Base-by-base conservation (phyloP, 2,113 vertebrate species). In the Gnathochromis pfefferi region DNA sequence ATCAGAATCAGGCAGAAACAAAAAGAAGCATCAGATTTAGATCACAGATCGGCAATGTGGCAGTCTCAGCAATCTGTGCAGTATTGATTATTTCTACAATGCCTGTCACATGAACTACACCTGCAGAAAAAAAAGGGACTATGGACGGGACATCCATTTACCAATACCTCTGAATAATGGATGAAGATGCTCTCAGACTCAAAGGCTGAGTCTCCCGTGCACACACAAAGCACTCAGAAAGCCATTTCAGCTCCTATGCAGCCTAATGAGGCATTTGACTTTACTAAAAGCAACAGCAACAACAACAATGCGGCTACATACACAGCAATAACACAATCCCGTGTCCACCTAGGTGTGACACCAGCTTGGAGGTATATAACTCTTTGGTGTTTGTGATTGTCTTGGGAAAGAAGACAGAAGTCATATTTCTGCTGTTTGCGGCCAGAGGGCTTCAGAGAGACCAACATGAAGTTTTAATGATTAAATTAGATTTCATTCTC, bases 401-500 rank as follows among this genome's bases (percentile, higher is more conserved):
- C 89, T 83, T 42, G 79, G 89, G 88, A 87, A 79, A 87, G 35
- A 35, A 89, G 84, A 91, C 16, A 90, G 86, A 91, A 94, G 91
- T 91, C 91, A 92, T 93, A 91, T 82, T 84, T 95, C 90, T 91
- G 51, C 85, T 58, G 51, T 91, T 90, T 86, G 87, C 70, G 6
- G 57, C 86, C 87, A 87, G 70, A 83, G 85, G 90, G 87, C 70
- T 87, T 26, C 45, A 75, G 55, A 89, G 49, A 85, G 80, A 88
- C 63, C 83, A 86, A 88, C 80, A 49, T 84, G 88, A 91, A 26
- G 17, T 91, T 95, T 93, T 92, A 87, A 94, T 93, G 92, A 92
- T 94, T 92, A 91, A 95, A 96, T 94, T 93, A 92, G 84, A 95
- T 94, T 94, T 55, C 60, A 80, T 85, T 89, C 81, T 85, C 73